Base-by-base conservation (phyloP, 1,140 invertebrate genomes). In the Tetramorium parvispinum region DNA sequence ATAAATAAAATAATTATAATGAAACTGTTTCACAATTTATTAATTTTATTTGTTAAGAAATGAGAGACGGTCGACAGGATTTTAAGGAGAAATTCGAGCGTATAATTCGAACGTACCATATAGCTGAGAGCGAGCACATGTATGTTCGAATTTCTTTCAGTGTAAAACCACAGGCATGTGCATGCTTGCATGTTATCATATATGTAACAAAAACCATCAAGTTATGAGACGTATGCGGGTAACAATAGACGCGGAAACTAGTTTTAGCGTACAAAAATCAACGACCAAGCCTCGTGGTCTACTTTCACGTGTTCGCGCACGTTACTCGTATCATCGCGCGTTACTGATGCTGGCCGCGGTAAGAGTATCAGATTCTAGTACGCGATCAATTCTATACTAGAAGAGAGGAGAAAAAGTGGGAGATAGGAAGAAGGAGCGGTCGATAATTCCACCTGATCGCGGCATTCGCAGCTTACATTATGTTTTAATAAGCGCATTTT, bases 241-340 rank as follows among this genome's bases (percentile, higher is more conserved):
- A 88, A 89, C 88, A 89, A 89, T 89, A 86, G 88, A 75, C 73
- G 27, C 75, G 76, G 87, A 82, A 89, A 89, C 88, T 89, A 86
- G 88, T 89, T 89, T 76, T 66, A 40, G 40, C 27, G 40, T 37
- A 40, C 61, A 89, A 89, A 89, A 89, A 89, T 89, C 53, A 37
- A 46, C 32, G 68, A 71, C 40, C 63, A 49, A 66, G 61, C 85
- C 87, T 89, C 77, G 85, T 86, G 85, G 55, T 82, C 85, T 78
- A 86, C 87, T 89, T 89, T 89, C 85, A 89, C 87, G 77, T 76
- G 68, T 3, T 1, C 57, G 3, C 27, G 3, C 27, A 46, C 51
- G 13, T 27, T 63, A 18, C 21, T 88, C 61, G 76, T 88, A 85
- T 85, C 87, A 88, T 88, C 87, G 75, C 40, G 40, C n/a, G 49